Base-by-base conservation (phyloP, 2,888 invertebrate genomes). In the Scaptomyza caliginosa region DNA sequence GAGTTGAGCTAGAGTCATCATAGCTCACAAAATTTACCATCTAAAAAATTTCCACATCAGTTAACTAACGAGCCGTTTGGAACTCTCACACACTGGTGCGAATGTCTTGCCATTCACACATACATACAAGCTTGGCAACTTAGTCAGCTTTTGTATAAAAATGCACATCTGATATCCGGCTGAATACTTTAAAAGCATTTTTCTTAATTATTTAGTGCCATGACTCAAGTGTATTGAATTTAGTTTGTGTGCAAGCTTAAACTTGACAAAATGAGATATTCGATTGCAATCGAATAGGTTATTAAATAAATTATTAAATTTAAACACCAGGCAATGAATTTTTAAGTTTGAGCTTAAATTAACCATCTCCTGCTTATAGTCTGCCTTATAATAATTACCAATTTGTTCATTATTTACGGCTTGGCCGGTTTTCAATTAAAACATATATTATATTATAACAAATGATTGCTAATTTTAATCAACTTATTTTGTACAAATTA, bases 1-100 rank as follows among this genome's bases (percentile, higher is more conserved):
- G 30, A 54, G 48, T 38, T 40, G 45, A 69, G 60, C 54, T 67
- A 55, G 46, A 59, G 51, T 49, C 70, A 59, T 46, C 67, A 57
- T 57, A 54, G 54, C 72, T 69, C 57, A 67, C 60, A 74, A 19
- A 46, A 58, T 76, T 68, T 65, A 59, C 62, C 56, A 66, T 67
- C 67, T 65, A 63, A 64, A 75, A 34, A 70, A 67, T 82, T 87
- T 83, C 86, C 82, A 68, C 83, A 56, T 82, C 83, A 86, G 79
- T 87, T 67, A 57, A 73, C 88, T 69, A 86, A 82, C 79, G 79
- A 87, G 77, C 59, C 64, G 62, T 70, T 74, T 60, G 48, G 26
- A 28, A 49, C 39, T 3, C 39, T 28, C 52, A 43, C 42, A 30
- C 19, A 45, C 23, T n/a, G n/a, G 49, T 40, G 24, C 13, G 7